Percentiles rank a stretch among this genome's conserved stretches.
Conservation (phyloP, 2,797 vertebrate genomes). For the Clarias platycephalus region DNA sequence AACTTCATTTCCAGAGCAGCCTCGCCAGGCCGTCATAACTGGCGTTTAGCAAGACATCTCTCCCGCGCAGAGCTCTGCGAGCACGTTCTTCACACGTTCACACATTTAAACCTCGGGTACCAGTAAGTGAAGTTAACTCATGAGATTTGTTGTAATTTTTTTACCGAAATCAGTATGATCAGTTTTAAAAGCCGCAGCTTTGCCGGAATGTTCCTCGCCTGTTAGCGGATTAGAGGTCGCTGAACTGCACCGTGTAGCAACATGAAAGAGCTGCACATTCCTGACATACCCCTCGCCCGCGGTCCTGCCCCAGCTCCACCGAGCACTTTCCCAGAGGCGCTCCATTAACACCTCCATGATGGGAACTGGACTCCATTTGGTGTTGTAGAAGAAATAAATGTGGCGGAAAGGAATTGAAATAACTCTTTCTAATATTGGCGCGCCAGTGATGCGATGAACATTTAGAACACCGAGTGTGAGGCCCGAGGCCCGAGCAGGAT, state of each 20-base stretch:
- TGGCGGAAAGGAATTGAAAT: conserved; percentile 22
- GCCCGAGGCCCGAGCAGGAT: background rate
- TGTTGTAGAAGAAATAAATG: conserved; percentile 20
- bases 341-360: conserved; percentile 30
- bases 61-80: background rate
- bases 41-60: background rate
- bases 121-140: background rate
- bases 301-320: background rate
- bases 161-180: background rate
- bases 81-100: background rate
- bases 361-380: background rate
- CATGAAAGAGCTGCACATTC: conserved; percentile 64
- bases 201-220: background rate
- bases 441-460: background rate
- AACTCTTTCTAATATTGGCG: background rate
- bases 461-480: background rate
- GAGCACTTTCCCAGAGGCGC: conserved; percentile 18
- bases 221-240: conserved; percentile 5
- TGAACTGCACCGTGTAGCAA: conserved; percentile 54
- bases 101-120: background rate
- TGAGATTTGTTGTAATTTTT: background rate
- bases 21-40: background rate
- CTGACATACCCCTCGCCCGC: conserved; percentile 32
- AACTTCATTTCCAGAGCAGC: background rate
- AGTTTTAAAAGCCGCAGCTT: background rate